phyloP scores from a whole-genome alignment of 2,113 vertebrate genomes.

The Xyliphius kryptos region DNA sequence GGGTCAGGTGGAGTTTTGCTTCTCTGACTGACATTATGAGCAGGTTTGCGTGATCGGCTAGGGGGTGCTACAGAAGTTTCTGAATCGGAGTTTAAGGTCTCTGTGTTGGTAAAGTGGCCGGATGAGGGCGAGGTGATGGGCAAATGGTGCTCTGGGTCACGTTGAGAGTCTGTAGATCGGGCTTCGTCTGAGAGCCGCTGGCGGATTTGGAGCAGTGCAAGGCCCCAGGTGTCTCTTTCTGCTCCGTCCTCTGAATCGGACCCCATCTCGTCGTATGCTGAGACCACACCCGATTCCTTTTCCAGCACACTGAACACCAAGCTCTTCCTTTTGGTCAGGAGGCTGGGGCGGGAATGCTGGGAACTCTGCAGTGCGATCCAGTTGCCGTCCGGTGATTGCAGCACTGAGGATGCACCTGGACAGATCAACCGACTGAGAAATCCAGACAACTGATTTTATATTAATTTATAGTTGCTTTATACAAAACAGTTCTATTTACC shows the following conservation, averaged over 20 bases:
- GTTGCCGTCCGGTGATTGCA: conserved; percentile 90
- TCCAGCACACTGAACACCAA: conserved; percentile 77
- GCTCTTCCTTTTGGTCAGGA: conserved; percentile 80
- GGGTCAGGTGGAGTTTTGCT: conserved; percentile 58
- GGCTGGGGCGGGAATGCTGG: conserved; percentile 64
- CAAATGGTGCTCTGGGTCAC: conserved; percentile 59
- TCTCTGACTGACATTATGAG: conserved; percentile 54
- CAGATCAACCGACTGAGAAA: too few species aligned
- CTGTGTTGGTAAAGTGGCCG: conserved; percentile 74
- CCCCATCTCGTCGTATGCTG: conserved; percentile 82
- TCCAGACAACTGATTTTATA: too few species aligned
- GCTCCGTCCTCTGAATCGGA: conserved; percentile 73
- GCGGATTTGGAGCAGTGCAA: conserved; percentile 56
- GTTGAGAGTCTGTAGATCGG: conserved; percentile 66
- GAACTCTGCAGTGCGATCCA: conserved; percentile 85
- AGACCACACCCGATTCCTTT: conserved; percentile 72
- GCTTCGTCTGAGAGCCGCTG: conserved; percentile 61
- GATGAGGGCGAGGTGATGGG: conserved; percentile 71
- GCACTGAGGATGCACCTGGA: conserved; percentile 61
- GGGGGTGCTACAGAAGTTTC: conserved; percentile 77
- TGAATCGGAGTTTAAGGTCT: conserved; percentile 80
- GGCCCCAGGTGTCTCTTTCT: conserved; percentile 47
- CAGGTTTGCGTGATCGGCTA: conserved; percentile 54
- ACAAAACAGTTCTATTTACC: too few species aligned
- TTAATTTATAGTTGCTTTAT: too few species aligned